Base-by-base conservation (phyloP, 92 coral and sea anemone species). In the Umimayanthus chanpuru region DNA sequence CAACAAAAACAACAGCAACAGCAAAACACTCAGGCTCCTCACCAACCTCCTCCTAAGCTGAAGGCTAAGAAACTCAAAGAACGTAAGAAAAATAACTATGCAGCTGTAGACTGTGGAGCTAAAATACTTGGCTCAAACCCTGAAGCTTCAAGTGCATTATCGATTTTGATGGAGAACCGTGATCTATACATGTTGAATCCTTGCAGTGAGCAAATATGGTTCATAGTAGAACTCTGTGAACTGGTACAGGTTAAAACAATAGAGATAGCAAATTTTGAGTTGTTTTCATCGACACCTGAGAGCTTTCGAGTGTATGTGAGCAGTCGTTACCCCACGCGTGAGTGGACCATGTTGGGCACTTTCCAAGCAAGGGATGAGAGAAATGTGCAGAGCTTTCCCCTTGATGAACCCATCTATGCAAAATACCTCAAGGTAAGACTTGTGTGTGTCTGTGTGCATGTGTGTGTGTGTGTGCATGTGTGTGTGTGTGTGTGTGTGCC, bases 101-200 rank as follows among this genome's bases (percentile, higher is more conserved):
- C 98, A 0, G 94, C 99, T n/a, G 61, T 95, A 70, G 99, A 97
- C 77, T 97, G 99, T 81, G 99, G 99, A 66, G 99, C 99, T 12
- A 97, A 97, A 79, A 91, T 97, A 70, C 92, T 95, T 0, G 80
- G 89, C 23, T 88, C 92, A 78, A 97, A 97, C 85, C 90, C 86
- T 1, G 99, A 94, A 81, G 98, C 99, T 20, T 92, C 94, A 10
- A 95, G 93, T 86, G 90, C 93, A 12, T 88, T 89, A 50, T 90
- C 97, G 1, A 89, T 97, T 88, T 81, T 97, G 61, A 92, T 94
- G 65, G 99, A 95, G 81, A 97, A 97, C 93, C 86, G 93, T 61
- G 99, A 97, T 81, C 76, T 95, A 29, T 97, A 97, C 84, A 97
- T 97, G 99, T 75, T 97, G 84, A 97, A 97, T 71, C 99, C 99